Percentiles rank a stretch among this genome's conserved stretches.
Evolutionary conservation across 2,113 vertebrate species (phyloP).

Genomic region (Pituophis catenifer): DNA sequence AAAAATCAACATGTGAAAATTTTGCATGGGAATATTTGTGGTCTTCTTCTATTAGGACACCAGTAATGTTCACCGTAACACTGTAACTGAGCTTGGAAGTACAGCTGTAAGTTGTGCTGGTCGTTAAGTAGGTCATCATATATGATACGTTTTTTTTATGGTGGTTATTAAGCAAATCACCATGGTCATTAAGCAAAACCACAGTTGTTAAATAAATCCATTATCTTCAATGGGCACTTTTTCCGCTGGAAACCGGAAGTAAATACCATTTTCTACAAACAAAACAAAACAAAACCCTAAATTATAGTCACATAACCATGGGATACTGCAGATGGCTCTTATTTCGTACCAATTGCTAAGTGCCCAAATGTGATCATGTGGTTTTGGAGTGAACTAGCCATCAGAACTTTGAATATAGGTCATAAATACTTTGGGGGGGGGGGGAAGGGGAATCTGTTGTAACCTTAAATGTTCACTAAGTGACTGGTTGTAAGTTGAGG

Average conservation of each 20-base stretch:
- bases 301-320: neutral
- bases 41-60: neutral
- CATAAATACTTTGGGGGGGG: neutral
- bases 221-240: neutral
- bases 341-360: neutral
- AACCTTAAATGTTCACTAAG: neutral
- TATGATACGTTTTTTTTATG: neutral
- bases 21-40: neutral
- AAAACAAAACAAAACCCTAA: neutral
- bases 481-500: neutral
- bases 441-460: neutral
- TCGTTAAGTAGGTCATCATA: neutral
- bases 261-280: neutral
- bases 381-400: neutral
- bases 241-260: neutral
- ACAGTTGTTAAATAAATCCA: neutral
- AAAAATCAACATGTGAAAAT: neutral
- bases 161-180: neutral
- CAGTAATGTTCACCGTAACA: neutral
- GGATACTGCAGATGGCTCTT: neutral
- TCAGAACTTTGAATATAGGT: neutral
- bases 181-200: neutral
- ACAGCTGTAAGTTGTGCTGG: neutral
- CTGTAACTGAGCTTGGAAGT: neutral
- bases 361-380: neutral